Evolutionary conservation across 2,888 invertebrate species (phyloP).

Genomic region (Thymelicus lineola): DNA sequence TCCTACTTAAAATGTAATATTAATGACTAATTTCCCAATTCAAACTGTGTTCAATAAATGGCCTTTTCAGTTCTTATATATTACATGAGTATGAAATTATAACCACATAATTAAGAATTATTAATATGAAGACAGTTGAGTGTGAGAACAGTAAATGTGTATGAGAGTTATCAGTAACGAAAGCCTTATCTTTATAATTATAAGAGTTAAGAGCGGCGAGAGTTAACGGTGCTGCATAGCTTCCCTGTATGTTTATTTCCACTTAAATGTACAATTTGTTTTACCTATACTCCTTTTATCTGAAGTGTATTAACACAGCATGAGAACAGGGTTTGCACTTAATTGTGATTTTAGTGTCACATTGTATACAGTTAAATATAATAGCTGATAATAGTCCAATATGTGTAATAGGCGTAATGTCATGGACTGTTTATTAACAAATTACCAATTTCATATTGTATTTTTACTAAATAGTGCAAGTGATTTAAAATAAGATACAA

Average conservation of each 20-base stretch:
- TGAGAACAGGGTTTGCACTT: slow-evolving; percentile 16
- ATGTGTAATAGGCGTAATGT: too few relatives aligned
- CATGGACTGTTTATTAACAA: too few relatives aligned
- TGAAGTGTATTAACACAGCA: neutral
- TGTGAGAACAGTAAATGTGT: neutral
- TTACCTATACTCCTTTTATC: neutral
- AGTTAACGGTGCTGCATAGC: neutral
- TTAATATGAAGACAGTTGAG: neutral
- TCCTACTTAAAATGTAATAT: too few relatives aligned
- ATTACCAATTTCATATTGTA: neutral
- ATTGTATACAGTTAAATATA: neutral
- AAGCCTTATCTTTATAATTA: neutral
- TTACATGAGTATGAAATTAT: too few relatives aligned
- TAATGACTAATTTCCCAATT: too few relatives aligned
- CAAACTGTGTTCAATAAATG: too few relatives aligned
- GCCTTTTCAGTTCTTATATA: too few relatives aligned
- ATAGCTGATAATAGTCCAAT: neutral
- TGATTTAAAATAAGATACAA: neutral
- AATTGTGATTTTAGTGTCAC: slow-evolving; percentile 24
- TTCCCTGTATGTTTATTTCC: neutral
- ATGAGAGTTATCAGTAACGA: neutral
- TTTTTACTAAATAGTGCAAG: neutral
- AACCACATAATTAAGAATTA: neutral
- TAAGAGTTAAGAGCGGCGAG: neutral
- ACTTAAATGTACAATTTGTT: slow-evolving; percentile 3